Percentiles rank a stretch among this genome's conserved stretches.
Evolutionary conservation across 2,888 invertebrate species (phyloP).

Genomic region (Idaea aversata): DNA sequence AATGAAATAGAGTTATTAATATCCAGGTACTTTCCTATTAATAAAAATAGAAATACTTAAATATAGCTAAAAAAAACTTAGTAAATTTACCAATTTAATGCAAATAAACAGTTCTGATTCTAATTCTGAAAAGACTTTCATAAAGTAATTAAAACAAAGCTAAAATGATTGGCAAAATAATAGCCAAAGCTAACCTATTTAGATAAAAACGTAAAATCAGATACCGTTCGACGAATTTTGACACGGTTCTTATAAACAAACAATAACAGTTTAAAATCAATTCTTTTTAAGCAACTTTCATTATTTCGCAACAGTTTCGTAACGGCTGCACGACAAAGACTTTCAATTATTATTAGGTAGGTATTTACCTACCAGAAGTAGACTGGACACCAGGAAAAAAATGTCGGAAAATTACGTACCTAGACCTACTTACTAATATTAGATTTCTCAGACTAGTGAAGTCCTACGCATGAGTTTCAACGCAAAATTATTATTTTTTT

Average conservation of each 20-base stretch:
- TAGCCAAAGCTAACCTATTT: not conserved
- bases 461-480: too few species aligned
- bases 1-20: too few species aligned
- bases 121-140: not conserved
- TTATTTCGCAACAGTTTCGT: not conserved
- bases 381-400: too few species aligned
- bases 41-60: too few species aligned
- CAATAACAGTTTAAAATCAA: not conserved
- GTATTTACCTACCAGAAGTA: not conserved
- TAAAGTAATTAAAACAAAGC: not conserved
- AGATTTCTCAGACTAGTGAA: too few species aligned
- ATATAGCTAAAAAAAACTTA: too few species aligned
- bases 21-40: too few species aligned
- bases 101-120: too few species aligned
- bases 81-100: too few species aligned
- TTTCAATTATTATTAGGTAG: not conserved
- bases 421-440: too few species aligned
- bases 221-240: not conserved
- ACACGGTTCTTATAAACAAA: slow-evolving; percentile 1
- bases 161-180: not conserved
- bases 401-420: too few species aligned
- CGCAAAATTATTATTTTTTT: too few species aligned
- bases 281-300: not conserved
- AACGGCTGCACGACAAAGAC: not conserved
- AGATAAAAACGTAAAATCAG: not conserved